phyloP scores from a whole-genome alignment of 2,888 invertebrate species.

The Adelphocoris suturalis region DNA sequence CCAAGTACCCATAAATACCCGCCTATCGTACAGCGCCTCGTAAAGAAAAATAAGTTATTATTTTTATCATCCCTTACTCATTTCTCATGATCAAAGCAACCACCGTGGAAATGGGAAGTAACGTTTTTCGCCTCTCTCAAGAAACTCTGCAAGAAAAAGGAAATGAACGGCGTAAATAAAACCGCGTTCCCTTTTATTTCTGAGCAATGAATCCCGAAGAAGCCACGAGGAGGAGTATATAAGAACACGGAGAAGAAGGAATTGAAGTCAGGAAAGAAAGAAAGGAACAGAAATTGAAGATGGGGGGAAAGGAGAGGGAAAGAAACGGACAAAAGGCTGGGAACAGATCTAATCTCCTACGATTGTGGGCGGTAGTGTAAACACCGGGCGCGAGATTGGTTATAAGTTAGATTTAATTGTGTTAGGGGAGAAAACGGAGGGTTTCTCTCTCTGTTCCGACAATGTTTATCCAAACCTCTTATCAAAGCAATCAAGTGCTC shows the following conservation, averaged over 20 bases:
- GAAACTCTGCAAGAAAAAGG: not conserved
- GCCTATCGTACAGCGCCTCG: too few relatives aligned
- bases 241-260: slow-evolving; percentile 22
- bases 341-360: slow-evolving; percentile 56
- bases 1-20: too few relatives aligned
- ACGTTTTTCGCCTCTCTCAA: not conserved
- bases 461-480: slow-evolving; percentile 66
- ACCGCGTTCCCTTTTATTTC: slow-evolving; percentile 48
- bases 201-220: slow-evolving; percentile 53
- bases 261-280: slow-evolving; percentile 25
- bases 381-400: slow-evolving; percentile 62
- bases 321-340: slow-evolving; percentile 45
- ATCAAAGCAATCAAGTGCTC: slow-evolving; percentile 67
- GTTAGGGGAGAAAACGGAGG: slow-evolving; percentile 28
- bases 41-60: too few relatives aligned
- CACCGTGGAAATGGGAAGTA: not conserved
- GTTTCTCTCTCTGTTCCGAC: slow-evolving; percentile 29
- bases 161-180: slow-evolving; percentile 48
- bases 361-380: slow-evolving; percentile 65
- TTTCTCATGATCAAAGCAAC: not conserved
- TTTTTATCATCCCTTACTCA: not conserved
- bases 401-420: slow-evolving; percentile 67
- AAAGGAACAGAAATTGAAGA: not conserved
- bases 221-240: not conserved
- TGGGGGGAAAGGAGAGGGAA: not conserved